Evolutionary conservation across 2,113 vertebrate species (phyloP).

Genomic region (Macquaria australasica): DNA sequence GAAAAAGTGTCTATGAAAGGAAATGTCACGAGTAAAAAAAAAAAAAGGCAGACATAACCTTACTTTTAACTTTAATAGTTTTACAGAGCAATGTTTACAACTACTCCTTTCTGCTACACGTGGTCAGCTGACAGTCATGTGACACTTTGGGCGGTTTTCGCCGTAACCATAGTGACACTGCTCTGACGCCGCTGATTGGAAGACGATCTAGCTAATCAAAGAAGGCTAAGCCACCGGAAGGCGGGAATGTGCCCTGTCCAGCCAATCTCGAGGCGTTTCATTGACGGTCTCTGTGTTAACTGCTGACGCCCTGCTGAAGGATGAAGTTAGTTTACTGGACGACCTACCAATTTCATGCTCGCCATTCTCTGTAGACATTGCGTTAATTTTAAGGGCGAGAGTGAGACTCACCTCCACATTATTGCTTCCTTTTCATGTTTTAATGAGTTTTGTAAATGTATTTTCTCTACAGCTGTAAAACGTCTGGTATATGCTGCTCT

Average conservation of each 20-base stretch:
- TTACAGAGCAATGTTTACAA: background rate
- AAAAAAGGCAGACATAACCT: background rate
- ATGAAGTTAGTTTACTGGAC: background rate
- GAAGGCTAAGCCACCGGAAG: background rate
- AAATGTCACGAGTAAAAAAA: too few species aligned
- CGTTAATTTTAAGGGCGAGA: constrained; percentile 40
- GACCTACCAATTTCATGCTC: background rate
- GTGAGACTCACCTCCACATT: background rate
- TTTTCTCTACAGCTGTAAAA: constrained; percentile 78
- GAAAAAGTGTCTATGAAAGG: background rate
- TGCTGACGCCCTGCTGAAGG: background rate
- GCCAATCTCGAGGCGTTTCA: constrained; percentile 28
- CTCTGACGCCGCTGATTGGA: constrained; percentile 63
- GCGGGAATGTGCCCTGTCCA: constrained; percentile 1
- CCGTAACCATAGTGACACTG: constrained; percentile 71
- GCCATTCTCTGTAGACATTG: constrained; percentile 34
- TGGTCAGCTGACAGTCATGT: constrained; percentile 74
- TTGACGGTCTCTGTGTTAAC: constrained; percentile 49
- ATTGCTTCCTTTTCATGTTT: constrained; percentile 49
- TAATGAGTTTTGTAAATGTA: constrained; percentile 78
- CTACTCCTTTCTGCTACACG: background rate
- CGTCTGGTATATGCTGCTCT: constrained; percentile 66
- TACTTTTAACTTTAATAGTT: fast-evolving
- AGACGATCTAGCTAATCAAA: constrained; percentile 59
- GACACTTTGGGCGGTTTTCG: constrained; percentile 54